phyloP scores from a whole-genome alignment of 2,113 vertebrate species.

The Brachyistius frenatus region DNA sequence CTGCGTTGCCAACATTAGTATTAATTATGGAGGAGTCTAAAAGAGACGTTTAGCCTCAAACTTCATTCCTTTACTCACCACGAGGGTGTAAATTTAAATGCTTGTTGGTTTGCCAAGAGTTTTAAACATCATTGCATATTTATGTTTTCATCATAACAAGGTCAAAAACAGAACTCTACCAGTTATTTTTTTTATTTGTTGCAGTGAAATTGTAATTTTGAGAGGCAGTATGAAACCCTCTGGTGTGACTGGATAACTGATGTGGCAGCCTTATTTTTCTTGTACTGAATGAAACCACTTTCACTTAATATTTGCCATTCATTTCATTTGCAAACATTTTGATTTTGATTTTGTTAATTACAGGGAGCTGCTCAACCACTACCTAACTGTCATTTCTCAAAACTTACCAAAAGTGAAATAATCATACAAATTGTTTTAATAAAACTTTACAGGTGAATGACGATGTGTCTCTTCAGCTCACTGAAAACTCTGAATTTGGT shows the following conservation, averaged over 20 bases:
- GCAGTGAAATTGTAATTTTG: background rate
- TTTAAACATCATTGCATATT: too few species aligned
- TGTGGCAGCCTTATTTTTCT: background rate
- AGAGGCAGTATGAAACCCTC: constrained; percentile 13
- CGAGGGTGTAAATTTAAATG: too few species aligned
- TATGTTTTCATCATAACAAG: too few species aligned
- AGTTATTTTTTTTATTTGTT: constrained; percentile 5
- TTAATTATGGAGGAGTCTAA: too few species aligned
- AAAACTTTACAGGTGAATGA: background rate
- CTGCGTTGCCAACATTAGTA: too few species aligned
- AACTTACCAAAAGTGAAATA: background rate
- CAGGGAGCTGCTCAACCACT: background rate
- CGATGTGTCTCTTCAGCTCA: background rate
- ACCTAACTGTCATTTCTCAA: background rate
- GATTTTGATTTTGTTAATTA: background rate
- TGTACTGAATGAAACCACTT: constrained; percentile 9
- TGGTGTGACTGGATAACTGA: constrained; percentile 1
- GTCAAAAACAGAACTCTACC: background rate
- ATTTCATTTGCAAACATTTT: constrained; percentile 1
- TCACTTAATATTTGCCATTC: constrained; percentile 3
- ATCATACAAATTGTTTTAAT: background rate
- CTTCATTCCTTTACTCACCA: too few species aligned
- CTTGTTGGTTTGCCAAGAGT: too few species aligned
- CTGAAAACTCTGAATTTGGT: background rate
- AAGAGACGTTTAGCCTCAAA: too few species aligned